Evolutionary conservation across 2,797 vertebrate genomes (phyloP).

Genomic region (Aselliscus stoliczkanus): DNA sequence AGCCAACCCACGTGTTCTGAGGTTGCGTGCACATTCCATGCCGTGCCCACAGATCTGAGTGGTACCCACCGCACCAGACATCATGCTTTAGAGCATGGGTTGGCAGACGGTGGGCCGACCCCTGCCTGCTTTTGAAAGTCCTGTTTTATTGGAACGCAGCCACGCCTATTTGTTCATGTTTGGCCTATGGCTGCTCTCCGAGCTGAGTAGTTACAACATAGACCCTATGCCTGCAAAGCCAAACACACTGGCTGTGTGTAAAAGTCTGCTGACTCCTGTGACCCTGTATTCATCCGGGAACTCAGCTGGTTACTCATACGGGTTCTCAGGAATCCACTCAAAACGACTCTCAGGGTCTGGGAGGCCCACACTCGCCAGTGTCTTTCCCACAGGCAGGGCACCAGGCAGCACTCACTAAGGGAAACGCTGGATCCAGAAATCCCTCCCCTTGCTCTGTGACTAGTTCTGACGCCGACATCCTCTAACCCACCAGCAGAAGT

Average conservation of each 20-base stretch:
- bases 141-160: too few relatives aligned
- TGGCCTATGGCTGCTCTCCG: not conserved
- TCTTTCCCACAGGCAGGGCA: not conserved
- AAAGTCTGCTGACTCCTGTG: not conserved
- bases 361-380: fast-evolving
- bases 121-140: not conserved
- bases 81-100: not conserved
- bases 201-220: not conserved
- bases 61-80: not conserved
- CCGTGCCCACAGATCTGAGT: not conserved
- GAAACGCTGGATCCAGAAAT: not conserved
- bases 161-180: fast-evolving
- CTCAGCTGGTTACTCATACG: fast-evolving
- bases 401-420: not conserved
- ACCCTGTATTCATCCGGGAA: not conserved
- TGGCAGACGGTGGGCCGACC: not conserved
- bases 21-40: not conserved
- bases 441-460: not conserved
- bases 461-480: not conserved
- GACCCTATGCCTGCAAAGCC: not conserved
- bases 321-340: not conserved
- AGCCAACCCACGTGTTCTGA: too few relatives aligned
- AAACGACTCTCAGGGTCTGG: not conserved
- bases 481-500: fast-evolving
- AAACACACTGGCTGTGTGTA: not conserved